Conservation (phyloP, 2,113 vertebrate species). For the Corvus moneduloides region DNA sequence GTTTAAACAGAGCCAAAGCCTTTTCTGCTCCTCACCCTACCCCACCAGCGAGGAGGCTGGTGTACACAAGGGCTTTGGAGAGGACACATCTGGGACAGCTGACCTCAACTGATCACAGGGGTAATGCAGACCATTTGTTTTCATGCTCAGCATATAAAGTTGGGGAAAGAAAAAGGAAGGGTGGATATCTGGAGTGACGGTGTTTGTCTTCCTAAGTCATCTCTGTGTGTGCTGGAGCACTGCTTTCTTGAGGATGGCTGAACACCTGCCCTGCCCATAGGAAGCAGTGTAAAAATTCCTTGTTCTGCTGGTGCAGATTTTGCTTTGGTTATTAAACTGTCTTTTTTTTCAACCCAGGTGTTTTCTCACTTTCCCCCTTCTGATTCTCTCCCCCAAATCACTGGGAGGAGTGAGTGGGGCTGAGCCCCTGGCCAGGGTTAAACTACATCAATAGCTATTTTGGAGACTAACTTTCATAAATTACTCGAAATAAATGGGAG, state of each 20-base stretch:
- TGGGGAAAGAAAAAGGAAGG: neutral
- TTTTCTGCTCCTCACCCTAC: neutral
- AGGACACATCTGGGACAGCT: neutral
- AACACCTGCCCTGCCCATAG: neutral
- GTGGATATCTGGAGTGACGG: neutral
- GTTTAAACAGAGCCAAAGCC: neutral
- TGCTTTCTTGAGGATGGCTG: neutral
- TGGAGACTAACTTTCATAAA: neutral
- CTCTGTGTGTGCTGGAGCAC: neutral
- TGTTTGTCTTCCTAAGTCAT: neutral
- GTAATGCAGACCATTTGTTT: neutral
- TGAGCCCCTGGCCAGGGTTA: neutral
- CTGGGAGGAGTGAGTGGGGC: neutral
- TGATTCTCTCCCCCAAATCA: neutral
- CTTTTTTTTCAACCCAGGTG: neutral
- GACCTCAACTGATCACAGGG: neutral
- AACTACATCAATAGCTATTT: neutral
- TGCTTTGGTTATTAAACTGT: neutral
- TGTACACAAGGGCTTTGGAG: neutral
- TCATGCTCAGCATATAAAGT: neutral
- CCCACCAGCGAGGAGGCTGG: neutral
- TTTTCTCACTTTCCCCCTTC: neutral
- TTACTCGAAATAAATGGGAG: neutral
- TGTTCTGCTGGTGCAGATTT: neutral
- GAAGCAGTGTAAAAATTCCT: neutral